Evolutionary conservation across 2,113 vertebrate genomes (phyloP).

Genomic region (Orthochromis malagaraziensis): DNA sequence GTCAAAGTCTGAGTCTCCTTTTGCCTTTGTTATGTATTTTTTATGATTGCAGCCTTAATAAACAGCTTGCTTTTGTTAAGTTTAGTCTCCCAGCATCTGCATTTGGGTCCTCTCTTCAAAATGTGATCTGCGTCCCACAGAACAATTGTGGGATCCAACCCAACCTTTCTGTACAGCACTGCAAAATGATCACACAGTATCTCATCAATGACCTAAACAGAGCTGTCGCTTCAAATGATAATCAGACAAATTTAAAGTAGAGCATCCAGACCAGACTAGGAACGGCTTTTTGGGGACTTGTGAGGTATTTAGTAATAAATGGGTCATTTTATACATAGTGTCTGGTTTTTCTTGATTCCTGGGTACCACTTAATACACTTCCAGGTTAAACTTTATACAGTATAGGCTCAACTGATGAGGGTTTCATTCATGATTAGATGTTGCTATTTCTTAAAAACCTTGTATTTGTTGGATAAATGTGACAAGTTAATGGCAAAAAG

Average conservation of each 20-base stretch:
- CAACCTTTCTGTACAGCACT: neutral
- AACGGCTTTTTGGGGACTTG: fast-evolving
- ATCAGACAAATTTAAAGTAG: neutral
- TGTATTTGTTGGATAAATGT: neutral
- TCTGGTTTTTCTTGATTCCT: neutral
- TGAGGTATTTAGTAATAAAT: neutral
- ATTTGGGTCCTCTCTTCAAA: neutral
- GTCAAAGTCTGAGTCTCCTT: neutral
- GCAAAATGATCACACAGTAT: neutral
- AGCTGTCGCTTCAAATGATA: neutral
- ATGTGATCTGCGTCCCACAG: neutral
- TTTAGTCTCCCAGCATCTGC: fast-evolving
- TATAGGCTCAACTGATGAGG: neutral
- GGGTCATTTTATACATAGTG: neutral
- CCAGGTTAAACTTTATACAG: neutral
- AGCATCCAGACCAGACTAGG: neutral
- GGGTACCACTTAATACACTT: neutral
- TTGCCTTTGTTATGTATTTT: neutral
- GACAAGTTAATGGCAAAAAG: fast-evolving
- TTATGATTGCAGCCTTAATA: neutral
- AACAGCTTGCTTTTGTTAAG: neutral
- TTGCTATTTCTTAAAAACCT: neutral
- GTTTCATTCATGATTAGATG: neutral
- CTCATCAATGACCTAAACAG: neutral
- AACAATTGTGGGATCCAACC: neutral